These are phyloP conservation scores for Drosophila flavopinicola DNA, from an alignment of 2,888 invertebrate species.

Conservation along the genomic window DNA sequence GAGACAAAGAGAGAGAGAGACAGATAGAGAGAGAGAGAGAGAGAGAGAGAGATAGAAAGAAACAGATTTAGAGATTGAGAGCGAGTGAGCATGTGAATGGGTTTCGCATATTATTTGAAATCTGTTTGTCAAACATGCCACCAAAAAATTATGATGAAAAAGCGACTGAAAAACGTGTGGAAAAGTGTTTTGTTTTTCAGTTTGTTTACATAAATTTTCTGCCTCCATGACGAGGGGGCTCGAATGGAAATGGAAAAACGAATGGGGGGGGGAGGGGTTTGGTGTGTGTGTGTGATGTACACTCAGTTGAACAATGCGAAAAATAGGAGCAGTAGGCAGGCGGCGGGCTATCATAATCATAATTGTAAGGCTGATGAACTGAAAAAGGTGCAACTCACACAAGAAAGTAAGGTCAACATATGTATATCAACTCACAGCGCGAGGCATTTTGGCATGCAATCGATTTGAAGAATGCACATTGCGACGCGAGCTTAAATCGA, in stretches of 20 bases:
- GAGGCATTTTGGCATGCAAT: constrained; percentile 45
- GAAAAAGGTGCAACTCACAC: neutral
- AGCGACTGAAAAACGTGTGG: constrained; percentile 14
- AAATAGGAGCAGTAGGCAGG: neutral
- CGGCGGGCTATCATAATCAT: constrained; percentile 2
- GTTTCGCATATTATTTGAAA: constrained; percentile 49
- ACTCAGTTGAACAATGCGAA: constrained; percentile 18
- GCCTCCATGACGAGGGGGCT: no score
- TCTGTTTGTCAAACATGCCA: constrained; percentile 57
- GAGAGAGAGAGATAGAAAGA: constrained; percentile 18
- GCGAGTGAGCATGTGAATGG: constrained; percentile 12
- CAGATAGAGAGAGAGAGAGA: constrained; percentile 9
- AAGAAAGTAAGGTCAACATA: neutral
- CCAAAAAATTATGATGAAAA: constrained; percentile 22
- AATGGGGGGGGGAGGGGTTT: no score
- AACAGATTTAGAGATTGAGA: constrained; percentile 8
- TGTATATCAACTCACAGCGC: constrained; percentile 29
- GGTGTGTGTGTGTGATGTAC: constrained; percentile 1
- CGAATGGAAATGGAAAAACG: no score
- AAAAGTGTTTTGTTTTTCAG: constrained; percentile 6
- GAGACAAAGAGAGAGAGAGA: constrained; percentile 2
- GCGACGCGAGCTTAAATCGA: constrained; percentile 40
- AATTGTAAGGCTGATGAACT: constrained; percentile 27
- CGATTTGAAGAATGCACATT: constrained; percentile 11
- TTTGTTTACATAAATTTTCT: constrained; percentile 5